phyloP scores from a whole-genome alignment of 1,140 invertebrate species.

The Adoxophyes honmai region DNA sequence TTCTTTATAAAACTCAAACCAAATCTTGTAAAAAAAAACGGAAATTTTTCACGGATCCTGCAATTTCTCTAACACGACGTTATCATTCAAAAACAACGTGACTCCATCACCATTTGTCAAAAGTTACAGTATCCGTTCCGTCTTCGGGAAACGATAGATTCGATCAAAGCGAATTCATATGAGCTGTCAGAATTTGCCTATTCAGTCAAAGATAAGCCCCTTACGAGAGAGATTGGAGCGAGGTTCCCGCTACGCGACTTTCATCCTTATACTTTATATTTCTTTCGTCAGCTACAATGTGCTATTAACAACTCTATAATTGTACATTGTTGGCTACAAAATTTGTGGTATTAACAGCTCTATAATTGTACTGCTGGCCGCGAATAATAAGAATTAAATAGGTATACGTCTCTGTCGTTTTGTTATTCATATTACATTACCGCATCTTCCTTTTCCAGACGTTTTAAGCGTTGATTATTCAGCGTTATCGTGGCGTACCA shows the following conservation, averaged over 20 bases:
- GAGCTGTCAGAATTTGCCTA: slow-evolving; percentile 15
- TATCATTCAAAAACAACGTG: slow-evolving; percentile 13
- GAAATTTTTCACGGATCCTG: background rate
- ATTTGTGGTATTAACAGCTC: slow-evolving; percentile 31
- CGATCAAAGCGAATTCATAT: slow-evolving; percentile 16
- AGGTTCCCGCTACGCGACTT: slow-evolving; percentile 15
- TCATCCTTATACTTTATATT: slow-evolving; percentile 22
- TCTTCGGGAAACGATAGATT: slow-evolving; percentile 11
- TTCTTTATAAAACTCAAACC: background rate
- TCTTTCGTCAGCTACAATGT: slow-evolving; percentile 23
- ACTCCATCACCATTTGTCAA: slow-evolving; percentile 15
- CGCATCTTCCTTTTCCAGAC: slow-evolving; percentile 75
- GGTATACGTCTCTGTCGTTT: slow-evolving; percentile 71
- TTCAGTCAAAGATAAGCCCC: slow-evolving; percentile 15
- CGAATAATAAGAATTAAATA: slow-evolving; percentile 70
- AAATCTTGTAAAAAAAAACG: background rate
- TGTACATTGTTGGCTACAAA: slow-evolving; percentile 49
- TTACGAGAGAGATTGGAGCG: slow-evolving; percentile 10
- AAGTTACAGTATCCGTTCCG: slow-evolving; percentile 9
- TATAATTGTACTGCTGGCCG: slow-evolving; percentile 56
- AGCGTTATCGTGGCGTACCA: slow-evolving; percentile 64
- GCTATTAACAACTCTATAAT: slow-evolving; percentile 39
- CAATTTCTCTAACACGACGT: background rate
- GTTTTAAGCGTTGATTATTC: slow-evolving; percentile 76
- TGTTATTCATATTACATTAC: slow-evolving; percentile 76